These are phyloP conservation scores for Phoronis australis DNA, from an alignment of 2,888 invertebrate species.

Conservation along the genomic window DNA sequence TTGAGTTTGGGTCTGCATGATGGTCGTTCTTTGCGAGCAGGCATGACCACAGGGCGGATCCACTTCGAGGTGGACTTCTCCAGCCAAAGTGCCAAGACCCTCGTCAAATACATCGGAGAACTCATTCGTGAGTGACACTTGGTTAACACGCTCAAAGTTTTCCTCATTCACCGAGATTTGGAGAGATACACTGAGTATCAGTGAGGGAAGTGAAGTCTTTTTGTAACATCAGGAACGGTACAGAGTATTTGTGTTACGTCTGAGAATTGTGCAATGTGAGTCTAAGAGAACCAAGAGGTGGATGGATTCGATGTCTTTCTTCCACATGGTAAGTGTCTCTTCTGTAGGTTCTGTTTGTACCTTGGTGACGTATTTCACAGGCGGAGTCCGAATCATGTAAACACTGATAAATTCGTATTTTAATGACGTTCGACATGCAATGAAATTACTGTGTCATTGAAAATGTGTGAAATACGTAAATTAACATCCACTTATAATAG, in stretches of 20 bases:
- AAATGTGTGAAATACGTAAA: too few relatives aligned
- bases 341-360: neutral
- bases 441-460: too few relatives aligned
- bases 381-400: too few relatives aligned
- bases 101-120: constrained; percentile 2
- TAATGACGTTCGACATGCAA: too few relatives aligned
- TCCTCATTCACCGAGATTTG: constrained; percentile 7
- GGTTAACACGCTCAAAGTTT: neutral
- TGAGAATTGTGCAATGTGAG: constrained; percentile 1
- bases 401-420: too few relatives aligned
- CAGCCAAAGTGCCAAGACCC: neutral
- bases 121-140: neutral
- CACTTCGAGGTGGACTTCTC: neutral
- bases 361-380: neutral
- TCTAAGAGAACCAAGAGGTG: constrained; percentile 1
- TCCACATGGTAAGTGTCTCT: constrained; percentile 3
- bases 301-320: neutral
- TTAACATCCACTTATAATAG: too few relatives aligned
- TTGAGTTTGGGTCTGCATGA: constrained; percentile 6
- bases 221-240: constrained; percentile 8
- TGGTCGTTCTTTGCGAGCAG: constrained; percentile 1
- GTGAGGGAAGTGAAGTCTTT: constrained; percentile 6
- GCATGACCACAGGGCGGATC: constrained; percentile 8
- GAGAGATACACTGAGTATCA: constrained; percentile 1
- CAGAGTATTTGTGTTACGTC: too few relatives aligned